phyloP scores from a whole-genome alignment of 2,797 vertebrate genomes.

The Centroberyx gerrardi region DNA sequence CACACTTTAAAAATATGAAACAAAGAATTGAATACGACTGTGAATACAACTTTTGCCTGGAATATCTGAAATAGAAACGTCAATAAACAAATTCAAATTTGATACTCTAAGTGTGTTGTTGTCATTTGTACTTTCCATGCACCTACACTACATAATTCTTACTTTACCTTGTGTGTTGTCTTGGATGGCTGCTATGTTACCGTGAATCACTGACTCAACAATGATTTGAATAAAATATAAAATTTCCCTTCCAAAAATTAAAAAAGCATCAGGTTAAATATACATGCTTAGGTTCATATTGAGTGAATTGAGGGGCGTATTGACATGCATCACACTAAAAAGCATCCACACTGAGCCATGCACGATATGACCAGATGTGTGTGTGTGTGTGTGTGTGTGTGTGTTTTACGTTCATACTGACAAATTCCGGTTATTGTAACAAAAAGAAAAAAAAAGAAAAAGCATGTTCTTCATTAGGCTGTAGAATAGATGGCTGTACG shows the following conservation, averaged over 20 bases:
- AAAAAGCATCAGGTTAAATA: too few relatives aligned
- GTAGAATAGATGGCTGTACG: slow-evolving; percentile 49
- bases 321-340: not conserved
- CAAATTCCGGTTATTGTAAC: slow-evolving; percentile 42
- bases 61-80: slow-evolving; percentile 7
- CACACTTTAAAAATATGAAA: not conserved
- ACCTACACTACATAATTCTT: not conserved
- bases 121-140: slow-evolving; percentile 48
- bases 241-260: not conserved
- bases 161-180: not conserved
- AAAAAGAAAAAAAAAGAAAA: slow-evolving; percentile 5
- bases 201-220: not conserved
- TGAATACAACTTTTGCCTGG: slow-evolving; percentile 7
- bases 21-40: slow-evolving; percentile 6
- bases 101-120: slow-evolving; percentile 38
- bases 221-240: not conserved
- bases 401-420: slow-evolving; percentile 38
- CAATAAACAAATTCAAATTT: slow-evolving; percentile 46
- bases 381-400: slow-evolving; percentile 1
- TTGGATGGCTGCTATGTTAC: not conserved
- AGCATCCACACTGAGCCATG: not conserved
- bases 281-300: too few relatives aligned
- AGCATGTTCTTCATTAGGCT: slow-evolving; percentile 47
- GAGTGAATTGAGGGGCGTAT: not conserved
- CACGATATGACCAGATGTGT: not conserved